phyloP scores from a whole-genome alignment of 64 coral and sea anemone species.

The Astreopora myriophthalma region DNA sequence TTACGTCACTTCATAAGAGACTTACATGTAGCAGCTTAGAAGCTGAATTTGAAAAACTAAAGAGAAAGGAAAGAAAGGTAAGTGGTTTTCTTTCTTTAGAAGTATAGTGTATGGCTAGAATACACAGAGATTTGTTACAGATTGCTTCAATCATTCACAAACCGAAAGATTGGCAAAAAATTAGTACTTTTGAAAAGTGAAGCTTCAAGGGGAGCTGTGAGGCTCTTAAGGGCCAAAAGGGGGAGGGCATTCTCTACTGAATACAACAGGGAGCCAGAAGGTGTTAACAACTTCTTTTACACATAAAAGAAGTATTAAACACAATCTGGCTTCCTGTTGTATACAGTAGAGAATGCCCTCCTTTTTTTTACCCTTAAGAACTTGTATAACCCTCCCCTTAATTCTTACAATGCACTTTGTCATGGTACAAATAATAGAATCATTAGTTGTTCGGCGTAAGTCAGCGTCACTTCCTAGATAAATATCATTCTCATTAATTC shows the following conservation, averaged over 20 bases:
- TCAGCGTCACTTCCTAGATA: too few relatives aligned
- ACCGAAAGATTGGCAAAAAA: not conserved
- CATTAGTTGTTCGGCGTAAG: not conserved
- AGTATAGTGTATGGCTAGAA: not conserved
- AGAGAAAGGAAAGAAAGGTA: constrained; percentile 9
- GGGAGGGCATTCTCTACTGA: not conserved
- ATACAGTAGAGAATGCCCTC: not conserved
- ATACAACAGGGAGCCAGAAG: not conserved
- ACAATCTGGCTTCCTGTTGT: not conserved
- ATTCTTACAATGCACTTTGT: not conserved
- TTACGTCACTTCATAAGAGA: constrained; percentile 9
- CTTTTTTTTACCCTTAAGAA: not conserved
- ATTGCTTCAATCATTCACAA: not conserved
- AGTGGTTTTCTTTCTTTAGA: not conserved
- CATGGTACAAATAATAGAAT: not conserved
- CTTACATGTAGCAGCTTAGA: not conserved
- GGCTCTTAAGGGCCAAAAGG: not conserved
- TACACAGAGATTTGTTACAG: not conserved
- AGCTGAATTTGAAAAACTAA: constrained; percentile 24
- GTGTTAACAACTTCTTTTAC: too few relatives aligned
- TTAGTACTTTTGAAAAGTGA: not conserved
- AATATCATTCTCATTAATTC: not conserved
- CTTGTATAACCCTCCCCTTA: not conserved
- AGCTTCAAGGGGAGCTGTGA: not conserved
- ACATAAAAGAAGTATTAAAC: too few relatives aligned